Conservation (phyloP, 2,113 vertebrate genomes). For the Clarias macrocephalus region DNA sequence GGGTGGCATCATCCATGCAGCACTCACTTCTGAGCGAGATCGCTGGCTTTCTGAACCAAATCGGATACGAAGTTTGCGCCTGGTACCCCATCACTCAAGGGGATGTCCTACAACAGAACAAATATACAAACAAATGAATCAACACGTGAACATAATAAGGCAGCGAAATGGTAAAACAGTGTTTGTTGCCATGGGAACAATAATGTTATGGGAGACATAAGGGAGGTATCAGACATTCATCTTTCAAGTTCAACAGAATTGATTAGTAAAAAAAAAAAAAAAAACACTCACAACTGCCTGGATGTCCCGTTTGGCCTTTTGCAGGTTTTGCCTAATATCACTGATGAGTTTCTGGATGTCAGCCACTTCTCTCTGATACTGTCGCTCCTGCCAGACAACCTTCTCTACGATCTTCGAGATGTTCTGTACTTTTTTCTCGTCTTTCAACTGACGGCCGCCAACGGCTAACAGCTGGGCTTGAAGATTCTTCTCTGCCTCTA, state of each 20-base stretch:
- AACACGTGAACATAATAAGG: background rate
- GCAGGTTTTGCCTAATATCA: slow-evolving; percentile 72
- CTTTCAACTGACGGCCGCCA: slow-evolving; percentile 64
- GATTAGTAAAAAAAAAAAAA: no score
- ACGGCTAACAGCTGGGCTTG: slow-evolving; percentile 69
- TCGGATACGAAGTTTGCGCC: slow-evolving; percentile 65
- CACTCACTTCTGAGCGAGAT: slow-evolving; percentile 82
- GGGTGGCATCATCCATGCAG: background rate
- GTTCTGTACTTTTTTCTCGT: slow-evolving; percentile 66
- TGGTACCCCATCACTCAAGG: slow-evolving; percentile 55
- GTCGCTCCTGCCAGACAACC: slow-evolving; percentile 61
- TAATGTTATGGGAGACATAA: background rate
- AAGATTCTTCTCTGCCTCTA: slow-evolving; percentile 74
- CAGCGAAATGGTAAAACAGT: background rate
- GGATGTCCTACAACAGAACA: slow-evolving; percentile 69
- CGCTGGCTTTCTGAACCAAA: slow-evolving; percentile 76
- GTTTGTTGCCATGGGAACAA: background rate
- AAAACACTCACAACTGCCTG: slow-evolving; percentile 63
- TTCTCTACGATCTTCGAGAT: slow-evolving; percentile 50
- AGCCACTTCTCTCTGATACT: slow-evolving; percentile 66
- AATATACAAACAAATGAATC: background rate
- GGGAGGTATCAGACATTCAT: background rate
- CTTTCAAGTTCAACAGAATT: background rate
- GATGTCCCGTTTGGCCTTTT: slow-evolving; percentile 63
- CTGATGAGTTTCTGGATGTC: slow-evolving; percentile 67